Conservation (phyloP, 2,797 vertebrate genomes). For the Vipera latastei region DNA sequence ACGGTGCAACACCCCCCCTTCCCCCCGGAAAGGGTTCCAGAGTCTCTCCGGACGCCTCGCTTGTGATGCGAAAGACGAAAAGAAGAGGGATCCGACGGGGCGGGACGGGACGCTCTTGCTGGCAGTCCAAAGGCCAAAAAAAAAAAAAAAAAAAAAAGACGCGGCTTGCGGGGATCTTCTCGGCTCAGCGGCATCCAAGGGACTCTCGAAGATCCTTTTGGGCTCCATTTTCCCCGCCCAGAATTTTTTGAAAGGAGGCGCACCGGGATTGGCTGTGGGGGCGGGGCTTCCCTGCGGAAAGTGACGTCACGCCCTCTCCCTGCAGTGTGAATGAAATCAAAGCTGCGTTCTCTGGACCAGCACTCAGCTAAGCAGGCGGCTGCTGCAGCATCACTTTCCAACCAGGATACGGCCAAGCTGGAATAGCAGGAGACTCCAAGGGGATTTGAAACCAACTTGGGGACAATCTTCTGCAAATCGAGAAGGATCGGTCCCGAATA, state of each 20-base stretch:
- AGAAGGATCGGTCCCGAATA: background rate
- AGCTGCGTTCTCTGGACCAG: slow-evolving; percentile 57
- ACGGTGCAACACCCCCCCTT: background rate
- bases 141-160: background rate
- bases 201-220: rapidly evolving
- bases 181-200: background rate
- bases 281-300: slow-evolving; percentile 72
- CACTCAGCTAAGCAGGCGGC: background rate
- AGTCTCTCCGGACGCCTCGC: background rate
- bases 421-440: slow-evolving; percentile 60
- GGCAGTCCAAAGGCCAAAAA: background rate
- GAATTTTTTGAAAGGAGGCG: background rate
- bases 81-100: background rate
- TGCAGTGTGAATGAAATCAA: slow-evolving; percentile 95
- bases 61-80: background rate
- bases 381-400: slow-evolving; percentile 55
- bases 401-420: slow-evolving; percentile 62
- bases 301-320: slow-evolving; percentile 88
- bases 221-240: rapidly evolving
- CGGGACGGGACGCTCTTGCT: background rate
- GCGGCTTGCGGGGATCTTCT: background rate
- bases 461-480: background rate
- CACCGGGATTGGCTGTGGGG: slow-evolving; percentile 70
- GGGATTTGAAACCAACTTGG: slow-evolving; percentile 49
- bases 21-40: background rate